A percentile compares a stretch with the other conserved stretches of the same genome.
Evolutionary conservation across 2,113 vertebrate species (phyloP).

Genomic region (Caranx melampygus): DNA sequence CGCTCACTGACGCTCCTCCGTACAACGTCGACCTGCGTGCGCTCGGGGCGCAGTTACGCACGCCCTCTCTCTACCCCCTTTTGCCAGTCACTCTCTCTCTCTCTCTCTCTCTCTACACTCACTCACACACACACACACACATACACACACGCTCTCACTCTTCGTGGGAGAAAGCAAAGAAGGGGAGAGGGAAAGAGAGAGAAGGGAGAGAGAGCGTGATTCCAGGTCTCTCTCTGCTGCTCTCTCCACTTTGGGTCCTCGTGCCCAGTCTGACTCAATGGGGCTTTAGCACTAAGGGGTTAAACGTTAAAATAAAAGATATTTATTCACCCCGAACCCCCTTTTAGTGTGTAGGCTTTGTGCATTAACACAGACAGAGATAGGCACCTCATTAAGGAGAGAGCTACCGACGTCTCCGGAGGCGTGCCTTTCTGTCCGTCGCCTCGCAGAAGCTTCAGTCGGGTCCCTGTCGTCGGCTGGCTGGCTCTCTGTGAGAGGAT

Average conservation of each 20-base stretch:
- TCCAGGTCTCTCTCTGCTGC: slow-evolving; percentile 82
- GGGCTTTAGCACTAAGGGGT: slow-evolving; percentile 80
- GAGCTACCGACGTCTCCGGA: slow-evolving; percentile 72
- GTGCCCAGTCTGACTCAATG: slow-evolving; percentile 83
- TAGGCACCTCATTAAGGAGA: slow-evolving; percentile 66
- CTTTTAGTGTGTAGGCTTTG: slow-evolving; percentile 63
- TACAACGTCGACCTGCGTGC: slow-evolving; percentile 43
- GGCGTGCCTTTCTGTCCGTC: slow-evolving; percentile 70
- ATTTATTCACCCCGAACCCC: slow-evolving; percentile 76
- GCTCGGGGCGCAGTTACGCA: slow-evolving; percentile 64
- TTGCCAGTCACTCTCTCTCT: slow-evolving; percentile 38
- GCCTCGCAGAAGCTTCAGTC: slow-evolving; percentile 76
- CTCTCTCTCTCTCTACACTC: slow-evolving; percentile 22
- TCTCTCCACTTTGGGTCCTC: slow-evolving; percentile 81
- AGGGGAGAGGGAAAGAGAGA: slow-evolving; percentile 78
- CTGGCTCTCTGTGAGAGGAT: slow-evolving; percentile 80
- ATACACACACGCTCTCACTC: slow-evolving; percentile 65
- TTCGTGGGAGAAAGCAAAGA: slow-evolving; percentile 81
- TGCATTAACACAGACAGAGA: slow-evolving; percentile 65
- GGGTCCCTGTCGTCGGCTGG: slow-evolving; percentile 70
- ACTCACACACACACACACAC: slow-evolving; percentile 52
- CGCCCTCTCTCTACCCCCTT: slow-evolving; percentile 55
- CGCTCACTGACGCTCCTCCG: slow-evolving; percentile 20
- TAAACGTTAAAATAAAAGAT: slow-evolving; percentile 75
- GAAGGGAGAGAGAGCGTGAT: slow-evolving; percentile 80